A percentile compares a stretch with the other conserved stretches of the same genome.
Conservation (phyloP, 2,113 vertebrate species). For the Upupa epops region DNA sequence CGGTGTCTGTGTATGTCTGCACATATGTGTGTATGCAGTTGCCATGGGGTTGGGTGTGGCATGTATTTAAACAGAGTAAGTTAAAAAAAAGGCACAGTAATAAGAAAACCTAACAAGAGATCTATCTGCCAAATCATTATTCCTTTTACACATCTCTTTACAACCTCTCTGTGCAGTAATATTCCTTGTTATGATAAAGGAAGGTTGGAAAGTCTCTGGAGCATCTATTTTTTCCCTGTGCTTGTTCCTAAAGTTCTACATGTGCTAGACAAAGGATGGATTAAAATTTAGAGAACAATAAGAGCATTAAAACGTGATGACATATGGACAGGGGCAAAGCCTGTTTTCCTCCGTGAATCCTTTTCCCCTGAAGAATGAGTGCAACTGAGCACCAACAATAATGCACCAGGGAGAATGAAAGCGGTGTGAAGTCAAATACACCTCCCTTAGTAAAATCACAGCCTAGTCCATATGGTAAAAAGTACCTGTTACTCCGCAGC, state of each 20-base stretch:
- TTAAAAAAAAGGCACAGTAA: background rate
- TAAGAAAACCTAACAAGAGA: background rate
- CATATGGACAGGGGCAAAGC: background rate
- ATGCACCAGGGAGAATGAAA: background rate
- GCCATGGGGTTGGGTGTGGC: background rate
- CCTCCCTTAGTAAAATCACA: background rate
- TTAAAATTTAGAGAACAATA: background rate
- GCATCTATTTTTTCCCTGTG: background rate
- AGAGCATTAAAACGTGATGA: background rate
- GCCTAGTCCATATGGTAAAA: background rate
- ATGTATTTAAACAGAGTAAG: background rate
- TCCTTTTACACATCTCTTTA: background rate
- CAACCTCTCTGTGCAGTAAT: background rate
- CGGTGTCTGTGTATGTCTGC: background rate
- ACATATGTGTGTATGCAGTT: background rate
- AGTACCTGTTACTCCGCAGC: background rate
- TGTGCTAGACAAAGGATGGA: background rate
- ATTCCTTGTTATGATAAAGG: background rate
- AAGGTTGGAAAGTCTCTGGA: background rate
- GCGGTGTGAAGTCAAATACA: background rate
- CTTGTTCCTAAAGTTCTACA: background rate
- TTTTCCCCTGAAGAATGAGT: background rate
- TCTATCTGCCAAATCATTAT: background rate
- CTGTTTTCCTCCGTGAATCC: background rate
- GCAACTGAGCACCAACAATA: background rate